Base-by-base conservation (phyloP, 2,113 vertebrate species). In the Dolichallabes microphthalmus region DNA sequence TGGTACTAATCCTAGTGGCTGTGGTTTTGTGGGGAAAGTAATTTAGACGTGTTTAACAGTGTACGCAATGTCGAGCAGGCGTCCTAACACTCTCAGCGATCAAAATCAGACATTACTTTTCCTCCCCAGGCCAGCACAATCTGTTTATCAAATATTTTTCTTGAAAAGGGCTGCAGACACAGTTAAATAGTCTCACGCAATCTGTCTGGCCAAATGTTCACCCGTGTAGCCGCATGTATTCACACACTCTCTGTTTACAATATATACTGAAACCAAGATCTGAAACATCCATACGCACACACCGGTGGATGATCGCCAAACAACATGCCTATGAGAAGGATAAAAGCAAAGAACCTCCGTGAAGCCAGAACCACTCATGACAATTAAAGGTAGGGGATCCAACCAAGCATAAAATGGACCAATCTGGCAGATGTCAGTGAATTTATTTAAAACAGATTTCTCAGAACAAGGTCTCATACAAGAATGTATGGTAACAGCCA, bases 131-230 rank as follows among this genome's bases (percentile, higher is more conserved):
- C 89, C 89, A 77, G 84, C 82, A 80, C 87, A 93, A 91, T 92
- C 87, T 93, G 93, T 92, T 94, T 89, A 93, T 93, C 91, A 85
- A 93, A 89, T 92, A 91, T 92, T 92, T 94, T 93, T 86, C 87
- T 89, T 91, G 88, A 89, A 90, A 91, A 84, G 91, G 85, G 89
- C 87, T 86, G 88, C 88, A 92, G 91, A 92, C 82, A 27, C 85
- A 90, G 86, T 92, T 90, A 87, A 93, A 92, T 90, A 89, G 82
- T 93, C 88, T 92, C 91, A 91, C 81, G 85, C 89, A 91, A 92
- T 89, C 90, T 68, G 60, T 85, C 91, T 91, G 89, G 90, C 88
- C 78, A 88, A 86, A 30, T 85, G 85, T 83, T 89, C 87, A 89
- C 82, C 57, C 32, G 79, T 89, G 87, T 68, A 39, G 61, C 63